Base-by-base conservation (phyloP, 1,140 invertebrate species). In the Hypothenemus hampei region DNA sequence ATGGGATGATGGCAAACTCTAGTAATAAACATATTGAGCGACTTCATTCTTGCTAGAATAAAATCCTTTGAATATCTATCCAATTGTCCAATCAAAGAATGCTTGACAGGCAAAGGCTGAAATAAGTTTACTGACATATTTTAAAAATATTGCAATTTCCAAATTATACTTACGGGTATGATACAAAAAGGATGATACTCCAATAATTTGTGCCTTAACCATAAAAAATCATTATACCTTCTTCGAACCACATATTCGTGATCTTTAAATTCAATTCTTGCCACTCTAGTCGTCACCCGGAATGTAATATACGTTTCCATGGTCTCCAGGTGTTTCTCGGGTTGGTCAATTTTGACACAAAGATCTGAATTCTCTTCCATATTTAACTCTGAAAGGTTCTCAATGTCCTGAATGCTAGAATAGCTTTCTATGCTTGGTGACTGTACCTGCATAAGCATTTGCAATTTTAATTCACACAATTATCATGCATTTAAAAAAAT, bases 21-120 rank as follows among this genome's bases (percentile, higher is more conserved):
- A 36, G 79, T 79, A 6, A 88, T 71, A 70, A 87, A 89, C 55
- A 81, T 75, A 64, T 87, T 80, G 22, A 89, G 72, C n/a, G 84
- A 73, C 52, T 78, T 77, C 80, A 86, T 85, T 61, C 86, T 71
- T 19, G 80, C 76, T 57, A 82, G 70, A 40, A 88, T 80, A 70
- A 89, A 89, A 61, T 87, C 83, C 69, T 82, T 81, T 57, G 84
- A 85, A 70, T 86, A 89, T 36, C 85, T 74, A 71, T 87, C 85
- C 45, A 89, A 65, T 64, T 84, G 82, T 18, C 81, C 82, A 37
- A 85, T 71, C 20, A 89, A 62, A 13, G 81, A 81, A 68, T 87
- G 85, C 64, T 87, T 87, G 48, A 79, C 83, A 45, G 85, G 86
- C 63, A 89, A 73, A 16, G 85, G 85, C 83, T 87, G 49, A 44